A percentile compares a stretch with the other conserved stretches of the same genome.
phyloP scores from a whole-genome alignment of 2,888 invertebrate species.

The Lycocerus yunnanus region DNA sequence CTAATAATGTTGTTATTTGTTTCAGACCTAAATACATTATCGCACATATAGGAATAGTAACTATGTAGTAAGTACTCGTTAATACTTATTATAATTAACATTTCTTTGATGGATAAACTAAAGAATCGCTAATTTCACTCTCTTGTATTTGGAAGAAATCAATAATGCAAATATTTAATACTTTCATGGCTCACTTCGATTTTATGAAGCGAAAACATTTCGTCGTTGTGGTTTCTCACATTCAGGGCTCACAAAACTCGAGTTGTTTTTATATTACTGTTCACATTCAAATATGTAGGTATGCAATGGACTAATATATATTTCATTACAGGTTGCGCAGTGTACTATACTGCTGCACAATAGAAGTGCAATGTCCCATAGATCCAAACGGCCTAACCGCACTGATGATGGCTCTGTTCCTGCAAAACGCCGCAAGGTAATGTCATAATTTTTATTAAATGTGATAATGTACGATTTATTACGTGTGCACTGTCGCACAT shows the following conservation, averaged over 20 bases:
- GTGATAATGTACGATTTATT: neutral
- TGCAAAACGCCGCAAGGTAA: conserved; percentile 76
- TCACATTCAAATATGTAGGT: neutral
- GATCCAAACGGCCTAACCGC: conserved; percentile 76
- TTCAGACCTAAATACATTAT: conserved; percentile 52
- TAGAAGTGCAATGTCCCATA: conserved; percentile 70
- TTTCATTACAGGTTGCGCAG: conserved; percentile 48
- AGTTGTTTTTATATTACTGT: neutral
- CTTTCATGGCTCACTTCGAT: neutral
- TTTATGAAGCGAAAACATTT: neutral
- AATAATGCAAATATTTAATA: neutral
- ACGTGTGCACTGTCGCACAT: neutral
- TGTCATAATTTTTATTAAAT: neutral
- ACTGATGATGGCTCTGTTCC: conserved; percentile 71
- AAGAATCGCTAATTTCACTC: neutral
- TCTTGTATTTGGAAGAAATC: neutral
- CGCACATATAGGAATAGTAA: conserved; percentile 54
- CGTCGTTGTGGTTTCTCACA: neutral
- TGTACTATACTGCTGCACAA: conserved; percentile 49
- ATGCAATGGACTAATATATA: neutral
- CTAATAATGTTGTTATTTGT: conserved; percentile 37
- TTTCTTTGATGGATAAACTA: neutral
- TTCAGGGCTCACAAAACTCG: neutral
- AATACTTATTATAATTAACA: conserved; percentile 1
- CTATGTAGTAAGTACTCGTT: conserved; percentile 63